Percentiles rank a stretch among this genome's conserved stretches.
Conservation (phyloP, 1,140 invertebrate species). For the Brachionus plicatilis region DNA sequence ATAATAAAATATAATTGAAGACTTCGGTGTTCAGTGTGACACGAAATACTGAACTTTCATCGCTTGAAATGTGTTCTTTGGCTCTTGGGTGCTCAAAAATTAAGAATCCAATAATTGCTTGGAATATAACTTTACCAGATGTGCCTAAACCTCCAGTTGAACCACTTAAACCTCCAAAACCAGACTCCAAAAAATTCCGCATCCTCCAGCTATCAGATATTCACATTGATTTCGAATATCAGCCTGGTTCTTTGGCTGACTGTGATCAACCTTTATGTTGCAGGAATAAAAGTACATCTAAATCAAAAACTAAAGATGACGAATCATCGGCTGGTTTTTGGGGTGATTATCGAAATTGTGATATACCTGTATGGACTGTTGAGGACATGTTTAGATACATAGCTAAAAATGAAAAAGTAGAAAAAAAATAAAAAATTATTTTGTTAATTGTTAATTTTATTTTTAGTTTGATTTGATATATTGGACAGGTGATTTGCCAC, state of each 20-base stretch:
- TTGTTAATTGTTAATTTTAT: not conserved
- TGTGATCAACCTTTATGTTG: constrained; percentile 75
- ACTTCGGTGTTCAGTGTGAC: not conserved
- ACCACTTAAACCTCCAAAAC: not conserved
- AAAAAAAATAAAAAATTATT: not conserved
- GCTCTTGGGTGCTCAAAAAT: constrained; percentile 14
- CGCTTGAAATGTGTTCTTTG: constrained; percentile 20
- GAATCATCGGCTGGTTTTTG: constrained; percentile 51
- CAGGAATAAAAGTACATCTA: constrained; percentile 50
- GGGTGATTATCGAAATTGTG: constrained; percentile 56
- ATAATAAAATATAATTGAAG: not conserved
- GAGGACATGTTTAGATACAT: constrained; percentile 12
- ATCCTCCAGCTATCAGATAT: constrained; percentile 73
- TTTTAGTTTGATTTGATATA: constrained; percentile 72
- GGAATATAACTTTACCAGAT: constrained; percentile 9
- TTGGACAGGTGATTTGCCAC: constrained; percentile 92
- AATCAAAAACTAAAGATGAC: constrained; percentile 46
- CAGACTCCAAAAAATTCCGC: not conserved
- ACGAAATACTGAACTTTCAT: not conserved
- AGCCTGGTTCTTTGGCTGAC: constrained; percentile 62
- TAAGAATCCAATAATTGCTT: constrained; percentile 24
- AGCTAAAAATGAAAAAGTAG: constrained; percentile 46
- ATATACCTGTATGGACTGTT: constrained; percentile 50
- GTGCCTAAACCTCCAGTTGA: constrained; percentile 18
- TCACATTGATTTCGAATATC: constrained; percentile 72